phyloP scores from a whole-genome alignment of 2,113 vertebrate genomes.

The Holacanthus passer region DNA sequence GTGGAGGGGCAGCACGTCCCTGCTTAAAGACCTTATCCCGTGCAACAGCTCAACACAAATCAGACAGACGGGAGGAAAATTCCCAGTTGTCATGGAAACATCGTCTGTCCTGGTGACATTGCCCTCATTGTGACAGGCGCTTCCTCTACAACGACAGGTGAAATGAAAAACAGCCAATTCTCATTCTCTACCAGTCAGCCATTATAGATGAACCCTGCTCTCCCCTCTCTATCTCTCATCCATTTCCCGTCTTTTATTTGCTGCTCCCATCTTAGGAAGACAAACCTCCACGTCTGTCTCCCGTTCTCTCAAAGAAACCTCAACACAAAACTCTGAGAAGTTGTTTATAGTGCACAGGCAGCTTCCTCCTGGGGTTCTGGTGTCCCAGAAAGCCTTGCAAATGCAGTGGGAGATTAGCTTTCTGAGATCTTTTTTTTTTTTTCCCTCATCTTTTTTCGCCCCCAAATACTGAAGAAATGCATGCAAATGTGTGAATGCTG shows the following conservation, averaged over 20 bases:
- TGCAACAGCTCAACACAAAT: conserved; percentile 44
- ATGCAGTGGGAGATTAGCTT: conserved; percentile 66
- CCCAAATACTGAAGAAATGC: conserved; percentile 21
- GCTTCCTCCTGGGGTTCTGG: conserved; percentile 68
- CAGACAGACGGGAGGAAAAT: conserved; percentile 9
- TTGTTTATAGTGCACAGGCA: conserved; percentile 65
- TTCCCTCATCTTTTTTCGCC: neutral
- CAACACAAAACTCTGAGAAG: conserved; percentile 60
- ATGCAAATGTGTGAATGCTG: conserved; percentile 37
- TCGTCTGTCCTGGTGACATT: conserved; percentile 57
- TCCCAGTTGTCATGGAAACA: conserved; percentile 72
- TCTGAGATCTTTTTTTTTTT: conserved; percentile 30
- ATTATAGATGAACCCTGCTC: conserved; percentile 58
- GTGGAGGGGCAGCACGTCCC: neutral
- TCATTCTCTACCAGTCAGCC: conserved; percentile 61
- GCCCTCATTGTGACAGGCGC: conserved; percentile 63
- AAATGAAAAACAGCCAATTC: conserved; percentile 74
- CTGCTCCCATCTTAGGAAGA: conserved; percentile 50
- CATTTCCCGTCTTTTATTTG: conserved; percentile 60
- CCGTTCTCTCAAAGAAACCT: conserved; percentile 46
- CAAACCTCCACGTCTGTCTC: conserved; percentile 55
- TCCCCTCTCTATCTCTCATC: conserved; percentile 28
- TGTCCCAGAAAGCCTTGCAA: conserved; percentile 75
- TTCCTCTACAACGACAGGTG: conserved; percentile 67
- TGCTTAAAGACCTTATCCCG: conserved; percentile 40